A percentile compares a stretch with the other conserved stretches of the same genome.
phyloP scores from a whole-genome alignment of 2,888 invertebrate genomes.

The Macaria notata region DNA sequence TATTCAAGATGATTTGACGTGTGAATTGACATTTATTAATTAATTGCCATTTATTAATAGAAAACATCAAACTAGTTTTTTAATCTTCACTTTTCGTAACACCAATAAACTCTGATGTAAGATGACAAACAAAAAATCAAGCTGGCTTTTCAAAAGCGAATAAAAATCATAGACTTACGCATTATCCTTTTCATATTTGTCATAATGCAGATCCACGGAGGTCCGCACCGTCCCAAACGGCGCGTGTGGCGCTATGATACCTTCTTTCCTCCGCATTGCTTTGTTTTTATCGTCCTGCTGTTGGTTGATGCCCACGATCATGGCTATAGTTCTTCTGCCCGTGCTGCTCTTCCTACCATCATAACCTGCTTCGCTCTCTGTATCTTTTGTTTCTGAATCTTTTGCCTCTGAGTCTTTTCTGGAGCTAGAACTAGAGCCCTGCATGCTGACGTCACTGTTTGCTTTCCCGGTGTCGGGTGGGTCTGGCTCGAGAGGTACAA shows the following conservation, averaged over 20 bases:
- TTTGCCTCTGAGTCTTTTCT: constrained; percentile 52
- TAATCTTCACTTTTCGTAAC: too few species aligned
- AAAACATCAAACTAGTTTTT: too few species aligned
- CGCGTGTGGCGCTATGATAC: constrained; percentile 79
- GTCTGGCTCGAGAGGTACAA: not conserved
- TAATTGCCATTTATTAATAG: too few species aligned
- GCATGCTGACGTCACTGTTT: constrained; percentile 54
- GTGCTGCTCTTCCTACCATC: constrained; percentile 58
- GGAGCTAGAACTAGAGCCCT: constrained; percentile 51
- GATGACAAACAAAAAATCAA: too few species aligned
- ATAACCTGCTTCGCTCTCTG: constrained; percentile 38
- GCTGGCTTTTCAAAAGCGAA: too few species aligned
- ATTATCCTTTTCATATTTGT: constrained; percentile 81
- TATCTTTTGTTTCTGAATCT: constrained; percentile 55
- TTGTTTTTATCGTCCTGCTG: constrained; percentile 41
- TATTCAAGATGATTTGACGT: too few species aligned
- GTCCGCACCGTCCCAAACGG: constrained; percentile 65
- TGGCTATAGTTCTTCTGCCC: constrained; percentile 64
- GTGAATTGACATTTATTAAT: too few species aligned
- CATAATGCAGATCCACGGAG: constrained; percentile 70
- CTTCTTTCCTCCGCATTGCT: constrained; percentile 60
- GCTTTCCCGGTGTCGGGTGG: constrained; percentile 49
- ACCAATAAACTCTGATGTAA: too few species aligned
- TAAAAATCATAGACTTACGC: constrained; percentile 59
- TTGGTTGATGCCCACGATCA: constrained; percentile 56